These are phyloP conservation scores for Sebastiscus albofasciatus DNA, from an alignment of 2,797 vertebrate species.

Conservation along the genomic window DNA sequence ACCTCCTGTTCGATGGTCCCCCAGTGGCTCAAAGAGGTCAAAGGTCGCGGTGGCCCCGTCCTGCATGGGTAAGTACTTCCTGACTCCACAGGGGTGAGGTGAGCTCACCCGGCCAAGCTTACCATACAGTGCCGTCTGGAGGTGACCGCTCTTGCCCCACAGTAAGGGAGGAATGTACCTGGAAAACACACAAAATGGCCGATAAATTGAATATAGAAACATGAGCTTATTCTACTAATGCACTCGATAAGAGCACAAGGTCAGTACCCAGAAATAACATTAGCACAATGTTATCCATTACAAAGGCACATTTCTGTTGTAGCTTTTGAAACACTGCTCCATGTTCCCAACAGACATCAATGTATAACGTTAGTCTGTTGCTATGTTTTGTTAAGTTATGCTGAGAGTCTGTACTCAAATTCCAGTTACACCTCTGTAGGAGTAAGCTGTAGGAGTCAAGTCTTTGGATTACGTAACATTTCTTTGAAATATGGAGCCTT, in stretches of 20 bases:
- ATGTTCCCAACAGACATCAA: background rate
- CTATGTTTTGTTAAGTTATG: constrained; percentile 23
- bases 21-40: constrained; percentile 93
- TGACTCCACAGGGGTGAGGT: constrained; percentile 90
- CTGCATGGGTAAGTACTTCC: constrained; percentile 95
- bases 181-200: constrained; percentile 14
- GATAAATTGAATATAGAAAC: constrained; percentile 12
- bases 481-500: constrained; percentile 18
- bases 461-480: constrained; percentile 38
- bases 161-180: constrained; percentile 97
- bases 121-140: constrained; percentile 96
- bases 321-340: background rate
- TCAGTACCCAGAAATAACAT: background rate
- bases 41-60: constrained; percentile 97
- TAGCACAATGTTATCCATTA: background rate
- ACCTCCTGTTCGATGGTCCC: constrained; percentile 94
- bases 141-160: constrained; percentile 98
- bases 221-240: background rate
- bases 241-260: background rate
- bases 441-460: constrained; percentile 46
- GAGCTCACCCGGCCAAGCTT: constrained; percentile 95
- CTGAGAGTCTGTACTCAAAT: constrained; percentile 5
- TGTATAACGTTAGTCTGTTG: constrained; percentile 7
- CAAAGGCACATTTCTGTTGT: constrained; percentile 13
- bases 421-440: constrained; percentile 34